Evolutionary conservation across 2,113 vertebrate species (phyloP).

Genomic region (Apteryx mantelli): DNA sequence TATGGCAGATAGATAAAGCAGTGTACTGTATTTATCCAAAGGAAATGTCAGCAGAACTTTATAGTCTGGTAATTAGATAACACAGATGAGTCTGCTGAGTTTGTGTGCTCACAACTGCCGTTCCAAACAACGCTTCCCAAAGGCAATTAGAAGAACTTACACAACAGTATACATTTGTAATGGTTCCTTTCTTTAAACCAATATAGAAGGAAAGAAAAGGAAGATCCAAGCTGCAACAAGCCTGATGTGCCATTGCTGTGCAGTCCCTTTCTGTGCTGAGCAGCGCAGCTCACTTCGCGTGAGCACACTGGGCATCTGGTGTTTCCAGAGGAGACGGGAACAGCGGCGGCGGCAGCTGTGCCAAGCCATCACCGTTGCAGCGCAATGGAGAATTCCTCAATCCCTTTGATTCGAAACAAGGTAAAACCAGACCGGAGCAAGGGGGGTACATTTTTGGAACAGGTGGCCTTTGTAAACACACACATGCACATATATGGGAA

Average conservation of each 20-base stretch:
- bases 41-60: constrained; percentile 77
- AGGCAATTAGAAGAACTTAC: constrained; percentile 59
- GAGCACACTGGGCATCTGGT: background rate
- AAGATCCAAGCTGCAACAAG: background rate
- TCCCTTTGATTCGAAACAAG: constrained; percentile 47
- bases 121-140: constrained; percentile 70
- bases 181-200: background rate
- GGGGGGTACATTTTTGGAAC: constrained; percentile 21
- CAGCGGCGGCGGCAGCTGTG: constrained; percentile 15
- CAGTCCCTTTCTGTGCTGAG: background rate
- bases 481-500: background rate
- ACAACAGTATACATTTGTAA: constrained; percentile 13
- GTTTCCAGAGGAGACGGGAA: background rate
- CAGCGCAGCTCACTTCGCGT: background rate
- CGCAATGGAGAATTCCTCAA: background rate
- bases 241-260: fast-evolving
- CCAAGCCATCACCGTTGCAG: background rate
- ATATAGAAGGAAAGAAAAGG: background rate
- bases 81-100: constrained; percentile 57
- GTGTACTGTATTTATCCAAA: constrained; percentile 68
- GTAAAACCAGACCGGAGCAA: constrained; percentile 32
- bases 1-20: constrained; percentile 54
- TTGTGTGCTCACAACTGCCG: constrained; percentile 63
- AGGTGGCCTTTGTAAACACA: constrained; percentile 49
- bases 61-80: constrained; percentile 72